Base-by-base conservation (phyloP, 2,797 vertebrate species). In the Heterohyrax brucei region DNA sequence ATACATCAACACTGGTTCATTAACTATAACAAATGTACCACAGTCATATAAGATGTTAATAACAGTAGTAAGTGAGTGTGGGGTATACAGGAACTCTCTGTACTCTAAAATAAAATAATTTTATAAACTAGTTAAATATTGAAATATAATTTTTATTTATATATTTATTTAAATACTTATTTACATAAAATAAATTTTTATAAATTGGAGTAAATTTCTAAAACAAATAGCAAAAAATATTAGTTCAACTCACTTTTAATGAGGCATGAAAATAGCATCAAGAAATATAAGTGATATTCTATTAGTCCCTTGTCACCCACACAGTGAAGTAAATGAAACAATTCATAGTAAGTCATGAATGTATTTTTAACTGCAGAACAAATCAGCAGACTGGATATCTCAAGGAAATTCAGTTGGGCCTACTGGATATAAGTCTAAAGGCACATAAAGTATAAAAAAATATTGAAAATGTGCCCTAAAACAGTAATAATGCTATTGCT, bases 361-460 rank as follows among this genome's bases (percentile, higher is more conserved):
- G 5, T 76, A 66, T 77, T 92, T 92, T 83, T 81, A 95, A 26
- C 44, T 81, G 16, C 2, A 70, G 48, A 70, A 87, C 70, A 77
- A 89, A 62, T 94, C 91, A 85, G 75, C 94, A 95, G 26, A 87
- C 61, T 78, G 19, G 88, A 75, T 30, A 48, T 85, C 39, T 93
- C 70, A 91, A 93, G 94, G n/a, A 91, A 93, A 93, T 95, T 93
- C 64, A 81, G 2, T 33, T 93, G 62, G 50, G 12, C 9, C 56
- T 87, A 62, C 56, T 93, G 72, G n/a, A 96, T 94, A 89, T 84
- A 61, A 93, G 87, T 75, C 76, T 81, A 33, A 94, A 80, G 48
- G 73, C 50, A 78, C 77, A 70, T 48, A 56, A 18, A 94, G 61
- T 77, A 30, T 73, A 86, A 86, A 81, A 19, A 93, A 87, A 82